Percentiles rank a stretch among this genome's conserved stretches.
Evolutionary conservation across 2,797 vertebrate genomes (phyloP).

Genomic region (Microhierax caerulescens): DNA sequence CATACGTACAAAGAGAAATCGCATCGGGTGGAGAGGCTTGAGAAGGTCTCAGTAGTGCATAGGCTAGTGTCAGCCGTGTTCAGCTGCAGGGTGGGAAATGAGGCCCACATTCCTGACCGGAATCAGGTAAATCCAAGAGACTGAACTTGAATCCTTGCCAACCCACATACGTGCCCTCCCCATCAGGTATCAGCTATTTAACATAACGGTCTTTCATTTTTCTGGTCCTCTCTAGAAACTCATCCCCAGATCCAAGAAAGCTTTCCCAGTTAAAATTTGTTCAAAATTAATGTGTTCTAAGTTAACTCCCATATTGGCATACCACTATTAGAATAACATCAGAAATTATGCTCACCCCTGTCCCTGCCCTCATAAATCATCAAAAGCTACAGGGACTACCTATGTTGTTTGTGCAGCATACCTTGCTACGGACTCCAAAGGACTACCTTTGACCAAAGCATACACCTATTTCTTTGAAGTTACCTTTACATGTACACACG

Average conservation of each 20-base stretch:
- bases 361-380: fast-evolving
- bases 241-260: neutral
- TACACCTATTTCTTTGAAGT: neutral
- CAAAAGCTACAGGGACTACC: fast-evolving
- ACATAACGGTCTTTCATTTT: neutral
- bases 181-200: neutral
- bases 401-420: neutral
- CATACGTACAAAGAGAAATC: neutral
- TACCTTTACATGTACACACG: neutral
- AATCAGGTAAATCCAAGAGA: neutral
- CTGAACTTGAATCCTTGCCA: neutral
- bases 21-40: neutral
- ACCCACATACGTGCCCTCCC: neutral
- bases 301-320: neutral
- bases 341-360: neutral
- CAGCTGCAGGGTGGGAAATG: neutral
- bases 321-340: neutral
- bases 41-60: neutral
- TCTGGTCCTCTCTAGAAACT: neutral
- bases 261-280: neutral
- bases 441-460: neutral
- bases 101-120: neutral
- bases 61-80: neutral
- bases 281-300: neutral
- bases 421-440: neutral